A percentile compares a stretch with the other conserved stretches of the same genome.
Conservation (phyloP, 1,140 invertebrate genomes). For the Phortica variegata region DNA sequence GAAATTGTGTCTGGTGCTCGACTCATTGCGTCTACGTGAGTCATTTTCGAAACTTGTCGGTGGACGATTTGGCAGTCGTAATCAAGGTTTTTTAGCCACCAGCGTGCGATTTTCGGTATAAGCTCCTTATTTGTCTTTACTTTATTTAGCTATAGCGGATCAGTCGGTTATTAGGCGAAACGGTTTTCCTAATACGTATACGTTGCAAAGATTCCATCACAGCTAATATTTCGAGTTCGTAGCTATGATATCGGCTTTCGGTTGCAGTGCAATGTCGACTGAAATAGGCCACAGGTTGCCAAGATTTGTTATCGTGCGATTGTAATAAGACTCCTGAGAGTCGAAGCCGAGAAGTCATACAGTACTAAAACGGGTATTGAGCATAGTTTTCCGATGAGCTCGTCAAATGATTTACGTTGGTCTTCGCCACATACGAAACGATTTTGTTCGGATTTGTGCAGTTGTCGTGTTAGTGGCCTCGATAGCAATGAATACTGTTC, state of each 20-base stretch:
- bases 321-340: constrained; percentile 43
- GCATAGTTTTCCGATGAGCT: constrained; percentile 11
- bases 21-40: constrained; percentile 18
- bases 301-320: constrained; percentile 25
- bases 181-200: constrained; percentile 42
- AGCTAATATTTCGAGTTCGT: too few species aligned
- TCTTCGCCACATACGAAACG: constrained; percentile 16
- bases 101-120: constrained; percentile 32
- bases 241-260: constrained; percentile 57
- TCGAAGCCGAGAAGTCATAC: constrained; percentile 13
- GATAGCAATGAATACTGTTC: constrained; percentile 23
- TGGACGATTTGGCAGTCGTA: constrained; percentile 12
- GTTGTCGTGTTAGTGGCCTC: constrained; percentile 20
- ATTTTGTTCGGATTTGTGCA: constrained; percentile 15
- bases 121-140: constrained; percentile 35
- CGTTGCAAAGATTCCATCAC: constrained; percentile 32
- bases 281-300: constrained; percentile 55
- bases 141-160: constrained; percentile 42
- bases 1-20: too few species aligned
- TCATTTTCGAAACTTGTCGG: constrained; percentile 8
- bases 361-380: constrained; percentile 26
- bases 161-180: constrained; percentile 55
- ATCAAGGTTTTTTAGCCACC: constrained; percentile 12
- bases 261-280: constrained; percentile 43
- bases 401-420: constrained; percentile 14